Percentiles rank a stretch among this genome's conserved stretches.
Evolutionary conservation across 1,140 invertebrate genomes (phyloP).

Genomic region (Bradysia coprophila): DNA sequence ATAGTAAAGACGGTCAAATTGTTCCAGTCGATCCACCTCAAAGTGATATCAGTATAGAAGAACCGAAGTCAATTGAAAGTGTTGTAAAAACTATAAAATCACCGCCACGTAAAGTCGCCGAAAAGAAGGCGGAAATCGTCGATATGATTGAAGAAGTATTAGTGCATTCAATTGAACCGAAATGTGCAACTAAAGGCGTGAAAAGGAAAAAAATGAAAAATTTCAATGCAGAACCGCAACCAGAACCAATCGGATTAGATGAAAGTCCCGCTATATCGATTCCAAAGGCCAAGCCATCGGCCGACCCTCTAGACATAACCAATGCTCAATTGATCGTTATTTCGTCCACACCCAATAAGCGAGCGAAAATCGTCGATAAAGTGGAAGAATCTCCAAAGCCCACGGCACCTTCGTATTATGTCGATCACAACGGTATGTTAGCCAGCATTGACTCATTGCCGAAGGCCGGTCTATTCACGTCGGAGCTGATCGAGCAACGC

Average conservation of each 20-base stretch:
- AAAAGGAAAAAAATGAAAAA: no score
- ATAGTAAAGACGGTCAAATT: conserved; percentile 40
- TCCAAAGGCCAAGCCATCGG: no score
- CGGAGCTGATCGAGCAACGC: background rate
- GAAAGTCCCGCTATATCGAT: no score
- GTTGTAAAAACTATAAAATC: background rate
- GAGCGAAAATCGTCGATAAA: background rate
- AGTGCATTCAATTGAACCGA: no score
- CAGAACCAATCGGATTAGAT: background rate
- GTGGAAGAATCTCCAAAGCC: background rate
- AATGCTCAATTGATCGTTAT: no score
- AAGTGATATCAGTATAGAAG: background rate
- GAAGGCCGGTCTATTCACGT: background rate
- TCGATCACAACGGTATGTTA: background rate
- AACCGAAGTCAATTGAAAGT: background rate
- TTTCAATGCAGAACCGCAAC: no score
- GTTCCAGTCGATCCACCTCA: conserved; percentile 5
- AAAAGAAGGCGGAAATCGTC: no score
- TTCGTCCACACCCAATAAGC: no score
- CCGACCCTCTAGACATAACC: no score
- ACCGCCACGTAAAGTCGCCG: no score
- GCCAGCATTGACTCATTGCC: background rate
- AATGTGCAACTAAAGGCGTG: no score
- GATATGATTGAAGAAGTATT: no score
- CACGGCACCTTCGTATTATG: background rate